These are phyloP conservation scores for Poicephalus gulielmi DNA, from an alignment of 2,113 vertebrate genomes.

Conservation along the genomic window DNA sequence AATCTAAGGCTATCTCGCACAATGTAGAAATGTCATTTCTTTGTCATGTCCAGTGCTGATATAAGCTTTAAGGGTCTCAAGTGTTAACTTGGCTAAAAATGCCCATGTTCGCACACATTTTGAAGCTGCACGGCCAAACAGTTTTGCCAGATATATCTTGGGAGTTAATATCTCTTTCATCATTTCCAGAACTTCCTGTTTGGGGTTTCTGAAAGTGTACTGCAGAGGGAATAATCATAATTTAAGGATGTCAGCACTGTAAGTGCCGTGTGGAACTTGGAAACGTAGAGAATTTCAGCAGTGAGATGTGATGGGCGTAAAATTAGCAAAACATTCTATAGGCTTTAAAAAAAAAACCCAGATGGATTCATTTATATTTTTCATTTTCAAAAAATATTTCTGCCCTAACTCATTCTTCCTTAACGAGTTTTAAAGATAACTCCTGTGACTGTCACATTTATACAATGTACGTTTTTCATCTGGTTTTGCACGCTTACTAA, in stretches of 20 bases:
- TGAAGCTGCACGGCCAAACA: not conserved
- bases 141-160: not conserved
- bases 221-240: not conserved
- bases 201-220: not conserved
- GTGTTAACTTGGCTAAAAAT: not conserved
- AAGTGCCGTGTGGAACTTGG: not conserved
- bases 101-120: not conserved
- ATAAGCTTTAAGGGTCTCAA: not conserved
- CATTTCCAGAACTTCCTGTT: not conserved
- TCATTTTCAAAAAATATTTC: not conserved
- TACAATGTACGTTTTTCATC: not conserved
- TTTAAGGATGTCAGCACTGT: not conserved
- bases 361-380: not conserved
- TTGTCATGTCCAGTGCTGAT: not conserved
- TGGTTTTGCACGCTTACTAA: not conserved
- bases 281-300: not conserved
- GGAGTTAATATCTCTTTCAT: not conserved
- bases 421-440: not conserved
- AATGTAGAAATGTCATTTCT: not conserved
- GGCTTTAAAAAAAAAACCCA: not conserved
- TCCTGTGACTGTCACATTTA: not conserved
- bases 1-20: not conserved
- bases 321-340: not conserved
- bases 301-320: not conserved
- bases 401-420: not conserved